Evolutionary conservation across 2,888 invertebrate genomes (phyloP), one percentile per base, ranked within the genome.

Genomic region (Xanthorhoe spadicearia): DNA sequence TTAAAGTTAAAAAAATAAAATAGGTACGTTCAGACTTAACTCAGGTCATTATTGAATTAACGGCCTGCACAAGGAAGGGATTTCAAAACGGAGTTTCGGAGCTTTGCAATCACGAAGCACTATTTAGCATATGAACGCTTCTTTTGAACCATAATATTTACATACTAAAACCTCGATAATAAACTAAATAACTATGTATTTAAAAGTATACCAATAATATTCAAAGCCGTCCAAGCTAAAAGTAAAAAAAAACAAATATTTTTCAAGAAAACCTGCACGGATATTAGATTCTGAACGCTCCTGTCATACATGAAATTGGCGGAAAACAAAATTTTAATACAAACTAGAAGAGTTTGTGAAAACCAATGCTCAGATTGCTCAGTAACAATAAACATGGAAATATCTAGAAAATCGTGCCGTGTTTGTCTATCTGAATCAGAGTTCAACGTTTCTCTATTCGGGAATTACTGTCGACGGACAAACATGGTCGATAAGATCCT

Each of bases 401-500:
- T 84, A 74, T 80, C 86, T 43, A 79, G 82, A 62, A 86, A 85
- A 70, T 82, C 81, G 66, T 92, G 91, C 73, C 87, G 90, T 61
- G 72, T 92, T 56, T 92, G 91, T 81, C 72, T 90, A 68, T 80
- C 83, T 13, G 88, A 87, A 71, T 82, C 85, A 7, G 89, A 92
- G 67, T 92, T 93, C 71, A 91, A 87, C 73, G 83, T 87, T 48
- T 86, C 89, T 32, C 69, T 92, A 60, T 86, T 85, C 72, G 84
- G 90, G 62, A 84, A 69, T 69, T 88, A 85, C 70, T 84, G 88
- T 67, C 81, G 81, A 51, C 84, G 81, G 77, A 83, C 80, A 4
- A 84, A 86, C 63, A 84, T 91, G 76, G 63, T 86, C 3, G 84
- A 89, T 55, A 92, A 93, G 83, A 86, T 92, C 59, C 75, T 86